Evolutionary conservation across 2,113 vertebrate genomes (phyloP).

Genomic region (Elephas maximus): DNA sequence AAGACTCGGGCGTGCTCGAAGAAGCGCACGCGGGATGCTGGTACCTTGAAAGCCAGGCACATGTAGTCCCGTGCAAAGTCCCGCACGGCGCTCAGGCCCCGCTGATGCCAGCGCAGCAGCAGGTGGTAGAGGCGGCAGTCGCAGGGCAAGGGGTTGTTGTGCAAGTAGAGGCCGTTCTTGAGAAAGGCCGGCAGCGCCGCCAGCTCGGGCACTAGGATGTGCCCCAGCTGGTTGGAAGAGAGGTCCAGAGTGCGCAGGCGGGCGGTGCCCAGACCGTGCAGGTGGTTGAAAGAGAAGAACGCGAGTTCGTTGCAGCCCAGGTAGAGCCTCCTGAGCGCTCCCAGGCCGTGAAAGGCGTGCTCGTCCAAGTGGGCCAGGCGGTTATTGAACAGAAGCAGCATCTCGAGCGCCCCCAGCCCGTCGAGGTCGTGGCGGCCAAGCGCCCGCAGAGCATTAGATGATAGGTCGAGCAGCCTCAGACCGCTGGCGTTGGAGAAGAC

Average conservation of each 20-base stretch:
- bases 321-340: constrained; percentile 91
- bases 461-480: constrained; percentile 94
- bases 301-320: constrained; percentile 95
- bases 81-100: constrained; percentile 89
- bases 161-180: constrained; percentile 94
- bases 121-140: constrained; percentile 93
- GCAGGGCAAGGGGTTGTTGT: constrained; percentile 95
- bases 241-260: constrained; percentile 93
- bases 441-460: constrained; percentile 91
- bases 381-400: constrained; percentile 95
- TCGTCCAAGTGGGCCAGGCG: constrained; percentile 90
- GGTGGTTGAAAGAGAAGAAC: constrained; percentile 93
- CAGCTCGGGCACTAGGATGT: constrained; percentile 90
- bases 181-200: constrained; percentile 87
- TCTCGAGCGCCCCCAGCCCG: constrained; percentile 90
- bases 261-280: constrained; percentile 90
- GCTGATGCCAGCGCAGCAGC: constrained; percentile 92
- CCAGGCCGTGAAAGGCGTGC: constrained; percentile 88
- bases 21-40: constrained; percentile 90
- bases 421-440: constrained; percentile 92
- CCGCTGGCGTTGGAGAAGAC: constrained; percentile 92
- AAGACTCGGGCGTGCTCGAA: constrained; percentile 91
- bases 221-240: constrained; percentile 94
- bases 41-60: constrained; percentile 91
- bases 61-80: constrained; percentile 92